Conservation (phyloP, 2,797 vertebrate genomes). For the Mionectes olivaceus region DNA sequence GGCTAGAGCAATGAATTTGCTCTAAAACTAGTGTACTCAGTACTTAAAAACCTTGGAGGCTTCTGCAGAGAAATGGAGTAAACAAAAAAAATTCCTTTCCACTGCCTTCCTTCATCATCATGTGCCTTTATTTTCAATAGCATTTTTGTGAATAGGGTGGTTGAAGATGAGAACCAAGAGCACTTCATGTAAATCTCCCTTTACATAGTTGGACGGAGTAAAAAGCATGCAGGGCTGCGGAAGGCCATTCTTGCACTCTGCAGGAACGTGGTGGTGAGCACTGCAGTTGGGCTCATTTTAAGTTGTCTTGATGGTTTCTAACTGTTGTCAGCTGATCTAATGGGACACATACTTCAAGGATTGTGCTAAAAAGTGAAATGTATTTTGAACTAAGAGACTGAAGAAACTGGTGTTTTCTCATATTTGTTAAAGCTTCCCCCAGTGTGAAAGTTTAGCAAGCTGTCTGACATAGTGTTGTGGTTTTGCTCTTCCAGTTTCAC, state of each 20-base stretch:
- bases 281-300: neutral
- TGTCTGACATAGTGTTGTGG: neutral
- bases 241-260: accelerated
- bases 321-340: neutral
- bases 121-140: neutral
- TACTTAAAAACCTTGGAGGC: neutral
- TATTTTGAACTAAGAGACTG: neutral
- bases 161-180: neutral
- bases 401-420: neutral
- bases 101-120: neutral
- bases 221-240: neutral
- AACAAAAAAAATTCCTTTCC: neutral
- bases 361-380: neutral
- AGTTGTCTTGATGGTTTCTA: neutral
- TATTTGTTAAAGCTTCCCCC: neutral
- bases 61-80: neutral
- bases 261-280: accelerated
- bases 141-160: neutral
- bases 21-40: neutral
- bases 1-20: neutral
- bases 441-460: neutral
- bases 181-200: neutral
- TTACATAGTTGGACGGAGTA: neutral
- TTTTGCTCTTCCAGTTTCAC: neutral
- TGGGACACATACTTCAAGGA: neutral